phyloP scores from a whole-genome alignment of 2,888 invertebrate species.

The Ectemnius cavifrons region DNA sequence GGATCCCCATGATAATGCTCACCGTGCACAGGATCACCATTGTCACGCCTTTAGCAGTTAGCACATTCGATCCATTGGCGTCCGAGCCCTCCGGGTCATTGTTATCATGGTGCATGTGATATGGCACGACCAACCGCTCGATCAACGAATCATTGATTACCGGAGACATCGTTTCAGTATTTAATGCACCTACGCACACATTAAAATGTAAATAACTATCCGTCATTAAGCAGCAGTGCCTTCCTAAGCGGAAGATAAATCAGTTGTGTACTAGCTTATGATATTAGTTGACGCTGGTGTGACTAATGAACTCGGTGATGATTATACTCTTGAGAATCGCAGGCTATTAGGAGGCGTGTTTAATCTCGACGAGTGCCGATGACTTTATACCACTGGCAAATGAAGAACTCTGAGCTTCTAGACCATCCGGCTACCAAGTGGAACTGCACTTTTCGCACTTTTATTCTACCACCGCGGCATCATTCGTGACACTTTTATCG shows the following conservation, averaged over 20 bases:
- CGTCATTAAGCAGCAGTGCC: background rate
- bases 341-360: background rate
- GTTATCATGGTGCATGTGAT: background rate
- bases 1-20: constrained; percentile 86
- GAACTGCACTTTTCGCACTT: too few species aligned
- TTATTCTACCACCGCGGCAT: background rate
- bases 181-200: background rate
- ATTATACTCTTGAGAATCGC: too few species aligned
- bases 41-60: constrained; percentile 87
- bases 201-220: background rate
- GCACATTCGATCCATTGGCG: constrained; percentile 72
- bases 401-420: too few species aligned
- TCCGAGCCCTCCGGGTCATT: background rate
- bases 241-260: background rate
- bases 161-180: constrained; percentile 16
- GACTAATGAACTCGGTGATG: too few species aligned
- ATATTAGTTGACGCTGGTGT: too few species aligned
- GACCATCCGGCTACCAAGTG: too few species aligned
- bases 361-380: constrained; percentile 16
- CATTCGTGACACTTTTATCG: background rate
- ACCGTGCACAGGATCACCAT: constrained; percentile 88
- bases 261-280: too few species aligned
- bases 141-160: constrained; percentile 19
- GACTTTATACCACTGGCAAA: constrained; percentile 9
- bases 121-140: constrained; percentile 7